Evolutionary conservation across 2,797 vertebrate genomes (phyloP), one percentile per base, ranked within the genome.

Genomic region (Meriones psammophilus): DNA sequence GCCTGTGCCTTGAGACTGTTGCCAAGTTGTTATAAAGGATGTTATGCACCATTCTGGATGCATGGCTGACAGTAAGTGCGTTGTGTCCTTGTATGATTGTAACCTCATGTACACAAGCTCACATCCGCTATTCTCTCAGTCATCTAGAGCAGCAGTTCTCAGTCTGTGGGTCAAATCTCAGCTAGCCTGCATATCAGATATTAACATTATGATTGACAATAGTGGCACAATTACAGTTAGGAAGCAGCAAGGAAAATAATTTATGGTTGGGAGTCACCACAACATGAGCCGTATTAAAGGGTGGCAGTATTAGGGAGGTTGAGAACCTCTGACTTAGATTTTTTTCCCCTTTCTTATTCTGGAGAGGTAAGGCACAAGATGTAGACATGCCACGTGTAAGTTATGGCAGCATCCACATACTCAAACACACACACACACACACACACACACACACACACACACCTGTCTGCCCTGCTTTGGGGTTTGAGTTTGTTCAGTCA

Each of bases 21-120:
- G 71, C 9, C 66, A 74, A 86, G 76, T 91, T 91, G 73, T 79
- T 92, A 36, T 50, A 87, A 87, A 86, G 88, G 22, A 76, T 95
- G 28, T 5, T 83, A 76, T 88, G 24, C 9, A 46, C 56, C 74
- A 3, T 89, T 81, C 71, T 86, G 36, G 18, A 77, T 80, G 22
- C 22, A 73, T 86, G 92, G 76, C 2, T 78, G 69, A 39, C 33
- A 24, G 50, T 88, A 91, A 90, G 60, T 86, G 71, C 56, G 56
- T 76, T 46, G 76, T 58, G n/a, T 50, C 78, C 0, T 26, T 90
- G 22, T 80, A 77, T 66, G 54, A 50, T 87, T 28, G 77, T 73
- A 91, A 74, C 73, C 60, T 79, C 73, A 89, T 18, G 26, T 58
- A 18, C 54, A 76, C 73, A 17, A 30, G 3, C 77, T 85, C 80